phyloP scores from a whole-genome alignment of 2,888 invertebrate genomes.

The Phorcus lineatus region DNA sequence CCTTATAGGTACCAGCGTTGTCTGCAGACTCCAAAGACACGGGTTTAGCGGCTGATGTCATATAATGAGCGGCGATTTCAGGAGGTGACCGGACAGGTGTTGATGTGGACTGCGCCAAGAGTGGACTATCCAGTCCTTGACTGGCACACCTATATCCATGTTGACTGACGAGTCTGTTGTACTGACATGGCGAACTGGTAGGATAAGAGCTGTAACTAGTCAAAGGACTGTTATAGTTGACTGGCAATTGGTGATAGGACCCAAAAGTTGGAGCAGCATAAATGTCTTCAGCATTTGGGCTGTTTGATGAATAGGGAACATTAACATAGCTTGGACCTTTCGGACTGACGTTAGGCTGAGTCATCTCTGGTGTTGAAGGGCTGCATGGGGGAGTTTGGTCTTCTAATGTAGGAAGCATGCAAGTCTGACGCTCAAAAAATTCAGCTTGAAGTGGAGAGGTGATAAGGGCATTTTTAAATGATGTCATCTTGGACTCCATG shows the following conservation, averaged over 20 bases:
- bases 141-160: background rate
- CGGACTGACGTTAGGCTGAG: no score
- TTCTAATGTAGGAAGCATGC: conserved; percentile 30
- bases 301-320: no score
- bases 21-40: background rate
- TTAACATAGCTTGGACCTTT: no score
- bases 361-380: no score
- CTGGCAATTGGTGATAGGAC: no score
- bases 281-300: background rate
- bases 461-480: conserved; percentile 41
- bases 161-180: no score
- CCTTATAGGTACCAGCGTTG: background rate
- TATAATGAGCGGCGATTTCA: background rate
- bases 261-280: no score
- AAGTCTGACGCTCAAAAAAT: conserved; percentile 49
- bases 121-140: background rate
- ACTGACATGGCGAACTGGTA: no score
- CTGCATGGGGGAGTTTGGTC: conserved; percentile 4
- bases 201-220: background rate
- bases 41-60: background rate
- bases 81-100: background rate
- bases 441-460: conserved; percentile 38
- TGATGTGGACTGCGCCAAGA: background rate
- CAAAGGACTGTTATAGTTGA: no score
- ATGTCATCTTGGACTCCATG: conserved; percentile 48